Evolutionary conservation across 30 jellyfish, hydroid and myxozoan genomes (phyloP), one percentile per base, ranked within the genome.

Genomic region (Pseudorhiza aurosa): DNA sequence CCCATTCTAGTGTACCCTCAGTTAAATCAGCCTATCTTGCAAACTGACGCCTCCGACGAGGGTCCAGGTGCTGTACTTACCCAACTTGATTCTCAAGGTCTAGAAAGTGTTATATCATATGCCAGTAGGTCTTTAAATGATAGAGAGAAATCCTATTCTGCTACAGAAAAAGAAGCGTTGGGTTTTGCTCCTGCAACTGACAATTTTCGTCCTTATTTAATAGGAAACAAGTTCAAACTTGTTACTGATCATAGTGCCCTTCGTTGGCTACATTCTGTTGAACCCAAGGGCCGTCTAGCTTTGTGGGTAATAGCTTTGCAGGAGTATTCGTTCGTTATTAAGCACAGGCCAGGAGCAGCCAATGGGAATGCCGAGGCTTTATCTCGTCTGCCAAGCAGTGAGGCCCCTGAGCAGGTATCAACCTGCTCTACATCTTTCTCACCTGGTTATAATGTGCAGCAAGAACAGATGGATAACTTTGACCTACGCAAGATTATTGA

Each of bases 291-390:
- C 21, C 80, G 88, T 8, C 1, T 75, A 27, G 94, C 88, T 19
- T 17, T 94, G 36, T 85, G 96, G 96, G 65, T 85, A 2, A 70
- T 65, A 82, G 87, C 75, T 28, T 32, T 85, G n/a, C 82, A 69
- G 44, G 79, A 74, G 56, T 75, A 46, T 27, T 10, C 47, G 21
- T 85, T 85, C 51, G 72, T 11, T 9, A 49, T 85, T 4, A 2
- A 7, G 26, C 87, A 85, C 37, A 57, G 96, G 8, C 32, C 80
- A 32, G 94, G 96, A 2, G 24, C 25, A 10, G 40, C 43, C 43
- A 82, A 85, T 40, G 60, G 70, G 4, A 85, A 75, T 57, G 94
- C 96, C 29, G 96, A 85, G 9, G 93, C 81, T 33, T 47, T 85
- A 5, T 85, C 96, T 30, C 44, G 91, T 12, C 50, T 74, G 12